phyloP scores from a whole-genome alignment of 2,888 invertebrate species.

The Tiliacea aurago region DNA sequence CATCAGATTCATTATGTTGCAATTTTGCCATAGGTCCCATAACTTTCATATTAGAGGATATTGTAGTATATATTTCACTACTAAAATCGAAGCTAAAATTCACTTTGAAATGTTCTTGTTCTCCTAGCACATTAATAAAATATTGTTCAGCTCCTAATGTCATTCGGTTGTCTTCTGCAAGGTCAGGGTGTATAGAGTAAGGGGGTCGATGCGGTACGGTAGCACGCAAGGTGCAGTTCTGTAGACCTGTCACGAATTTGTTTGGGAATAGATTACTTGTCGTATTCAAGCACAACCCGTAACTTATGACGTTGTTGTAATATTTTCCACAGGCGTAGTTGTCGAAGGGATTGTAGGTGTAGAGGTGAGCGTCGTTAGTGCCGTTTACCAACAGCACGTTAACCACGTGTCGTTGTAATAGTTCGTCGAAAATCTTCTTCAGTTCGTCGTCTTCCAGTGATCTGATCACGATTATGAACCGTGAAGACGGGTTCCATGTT shows the following conservation, averaged over 20 bases:
- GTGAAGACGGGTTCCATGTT: slow-evolving; percentile 73
- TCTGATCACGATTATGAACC: slow-evolving; percentile 71
- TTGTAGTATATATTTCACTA: neutral
- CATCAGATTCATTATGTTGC: slow-evolving; percentile 48
- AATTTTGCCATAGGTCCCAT: slow-evolving; percentile 35
- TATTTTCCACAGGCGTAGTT: slow-evolving; percentile 78
- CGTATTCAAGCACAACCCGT: slow-evolving; percentile 72
- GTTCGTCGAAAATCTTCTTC: slow-evolving; percentile 69
- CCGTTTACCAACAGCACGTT: slow-evolving; percentile 73
- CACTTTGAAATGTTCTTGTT: slow-evolving; percentile 53
- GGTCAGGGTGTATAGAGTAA: slow-evolving; percentile 47
- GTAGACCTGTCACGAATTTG: slow-evolving; percentile 72
- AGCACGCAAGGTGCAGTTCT: slow-evolving; percentile 74
- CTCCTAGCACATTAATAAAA: slow-evolving; percentile 47
- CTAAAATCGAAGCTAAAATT: slow-evolving; percentile 34
- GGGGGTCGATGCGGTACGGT: slow-evolving; percentile 59
- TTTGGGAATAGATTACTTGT: slow-evolving; percentile 66
- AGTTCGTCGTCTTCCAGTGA: slow-evolving; percentile 56
- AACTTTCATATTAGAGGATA: slow-evolving; percentile 37
- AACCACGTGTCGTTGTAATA: slow-evolving; percentile 69
- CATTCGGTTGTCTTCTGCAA: neutral
- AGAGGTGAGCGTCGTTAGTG: slow-evolving; percentile 69
- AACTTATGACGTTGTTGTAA: slow-evolving; percentile 70
- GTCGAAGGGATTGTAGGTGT: slow-evolving; percentile 79
- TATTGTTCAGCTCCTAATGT: slow-evolving; percentile 55